phyloP scores from a whole-genome alignment of 2,888 invertebrate species.

The Junonia oenone region DNA sequence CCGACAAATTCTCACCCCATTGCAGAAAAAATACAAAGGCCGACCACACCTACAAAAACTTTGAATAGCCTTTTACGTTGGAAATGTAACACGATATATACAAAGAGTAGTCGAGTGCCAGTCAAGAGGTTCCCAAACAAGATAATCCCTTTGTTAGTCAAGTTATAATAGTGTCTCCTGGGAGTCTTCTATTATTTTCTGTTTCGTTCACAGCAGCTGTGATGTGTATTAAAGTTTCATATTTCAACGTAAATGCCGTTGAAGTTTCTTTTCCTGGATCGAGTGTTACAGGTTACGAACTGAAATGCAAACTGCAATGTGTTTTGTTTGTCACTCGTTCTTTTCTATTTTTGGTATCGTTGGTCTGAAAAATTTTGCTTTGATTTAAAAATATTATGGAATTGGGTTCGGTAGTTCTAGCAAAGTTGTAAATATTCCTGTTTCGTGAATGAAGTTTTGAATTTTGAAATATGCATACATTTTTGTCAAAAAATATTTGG shows the following conservation, averaged over 20 bases:
- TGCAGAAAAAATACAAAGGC: constrained; percentile 33
- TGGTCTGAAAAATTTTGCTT: neutral
- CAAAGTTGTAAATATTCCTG: too few species aligned
- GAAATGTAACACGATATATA: constrained; percentile 57
- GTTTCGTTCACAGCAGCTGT: constrained; percentile 66
- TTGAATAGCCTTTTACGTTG: constrained; percentile 50
- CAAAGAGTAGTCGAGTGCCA: constrained; percentile 61
- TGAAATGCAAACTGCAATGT: neutral
- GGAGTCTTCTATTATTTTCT: constrained; percentile 70
- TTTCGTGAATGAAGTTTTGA: too few species aligned
- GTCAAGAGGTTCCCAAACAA: constrained; percentile 78
- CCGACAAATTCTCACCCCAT: constrained; percentile 51
- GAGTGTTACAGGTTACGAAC: neutral
- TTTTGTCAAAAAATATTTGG: too few species aligned
- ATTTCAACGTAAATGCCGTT: constrained; percentile 66
- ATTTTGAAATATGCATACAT: too few species aligned
- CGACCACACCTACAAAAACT: constrained; percentile 65
- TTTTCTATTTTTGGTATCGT: neutral
- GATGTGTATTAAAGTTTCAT: constrained; percentile 63
- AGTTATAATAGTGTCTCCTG: constrained; percentile 52
- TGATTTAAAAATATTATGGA: neutral
- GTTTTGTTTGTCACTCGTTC: neutral
- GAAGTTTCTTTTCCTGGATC: constrained; percentile 54
- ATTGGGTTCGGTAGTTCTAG: too few species aligned
- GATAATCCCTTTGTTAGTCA: constrained; percentile 67